Evolutionary conservation across 2,113 vertebrate species (phyloP), one percentile per base, ranked within the genome.

Genomic region (Myrmecophaga tridactyla): DNA sequence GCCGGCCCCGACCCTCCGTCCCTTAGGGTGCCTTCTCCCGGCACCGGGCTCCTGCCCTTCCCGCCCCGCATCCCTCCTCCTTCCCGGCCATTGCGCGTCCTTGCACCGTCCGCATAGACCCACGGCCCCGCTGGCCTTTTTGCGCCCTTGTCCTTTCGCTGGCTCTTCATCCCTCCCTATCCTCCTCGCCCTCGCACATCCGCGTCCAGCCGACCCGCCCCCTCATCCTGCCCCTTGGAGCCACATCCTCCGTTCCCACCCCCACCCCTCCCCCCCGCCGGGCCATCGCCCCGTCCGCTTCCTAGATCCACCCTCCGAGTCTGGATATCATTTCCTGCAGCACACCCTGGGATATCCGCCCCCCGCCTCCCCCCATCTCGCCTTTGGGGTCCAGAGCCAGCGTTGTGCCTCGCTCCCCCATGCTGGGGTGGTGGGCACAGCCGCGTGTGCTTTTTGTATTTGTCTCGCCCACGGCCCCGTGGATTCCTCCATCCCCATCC

Each of bases 281-380:
- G 85, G 95, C 92, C 56, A 11, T 62, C 83, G 92, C 86, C 92
- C 95, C 41, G 63, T 92, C 95, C 76, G 92, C 95, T 96, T 96
- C 96, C 96, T 88, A 96, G 90, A 96, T 89, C 97, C 96, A 96
- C 94, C 96, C 96, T 93, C 63, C 56, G 78, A 69, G 94, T 48
- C 95, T 94, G 97, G 97, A 85, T 83, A 81, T 89, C 96, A 93
- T 94, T 97, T 97, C 96, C 97, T 97, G 97, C 97, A 80, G 96
- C 86, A 2, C 89, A 95, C 75, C 58, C 86, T 21, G 89, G 95
- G 96, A 94, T 65, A 94, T 97, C 97, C 97, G 95, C 89, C 92
- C 43, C 81, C 46, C 4, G 82, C 76, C 72, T n/a, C n/a, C n/a
- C n/a, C n/a, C n/a, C 92, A 36, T 51, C 94, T 69, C 36, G 90